Conservation (phyloP, 2,888 invertebrate species). For the Drosophila mettleri region DNA sequence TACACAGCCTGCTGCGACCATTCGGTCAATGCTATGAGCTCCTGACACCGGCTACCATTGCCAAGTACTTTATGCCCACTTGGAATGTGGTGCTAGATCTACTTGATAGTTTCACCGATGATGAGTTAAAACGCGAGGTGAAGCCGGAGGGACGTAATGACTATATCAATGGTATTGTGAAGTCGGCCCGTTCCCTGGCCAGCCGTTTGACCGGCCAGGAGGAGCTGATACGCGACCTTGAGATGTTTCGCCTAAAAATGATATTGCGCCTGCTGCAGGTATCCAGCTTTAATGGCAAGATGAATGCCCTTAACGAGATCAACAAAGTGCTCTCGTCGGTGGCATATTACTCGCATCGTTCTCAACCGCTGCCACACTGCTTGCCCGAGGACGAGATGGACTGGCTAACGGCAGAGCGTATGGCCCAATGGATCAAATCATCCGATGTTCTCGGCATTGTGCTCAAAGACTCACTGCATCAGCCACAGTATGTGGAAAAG, state of each 20-base stretch:
- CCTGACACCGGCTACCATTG: conserved; percentile 94
- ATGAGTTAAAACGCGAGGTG: conserved; percentile 97
- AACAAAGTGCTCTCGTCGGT: conserved; percentile 97
- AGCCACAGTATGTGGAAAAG: conserved; percentile 98
- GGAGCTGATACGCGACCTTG: conserved; percentile 90
- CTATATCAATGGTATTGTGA: conserved; percentile 96
- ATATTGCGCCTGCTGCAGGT: conserved; percentile 96
- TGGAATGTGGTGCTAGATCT: conserved; percentile 96
- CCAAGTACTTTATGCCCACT: conserved; percentile 96
- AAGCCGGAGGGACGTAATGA: conserved; percentile 98
- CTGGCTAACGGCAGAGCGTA: conserved; percentile 96
- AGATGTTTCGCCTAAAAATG: conserved; percentile 98
- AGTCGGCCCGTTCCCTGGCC: conserved; percentile 95
- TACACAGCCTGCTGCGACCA: conserved; percentile 93
- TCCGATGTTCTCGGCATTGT: conserved; percentile 98
- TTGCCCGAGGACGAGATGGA: conserved; percentile 92
- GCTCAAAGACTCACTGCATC: conserved; percentile 97
- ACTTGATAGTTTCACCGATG: conserved; percentile 96
- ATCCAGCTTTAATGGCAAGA: conserved; percentile 99
- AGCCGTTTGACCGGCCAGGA: conserved; percentile 94
- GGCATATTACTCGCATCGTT: conserved; percentile 93
- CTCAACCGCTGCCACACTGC: conserved; percentile 88
- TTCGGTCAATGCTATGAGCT: conserved; percentile 97
- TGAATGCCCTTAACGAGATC: conserved; percentile 99
- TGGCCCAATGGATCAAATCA: conserved; percentile 99